Conservation (phyloP, 2,113 vertebrate species). For the Channa argus region DNA sequence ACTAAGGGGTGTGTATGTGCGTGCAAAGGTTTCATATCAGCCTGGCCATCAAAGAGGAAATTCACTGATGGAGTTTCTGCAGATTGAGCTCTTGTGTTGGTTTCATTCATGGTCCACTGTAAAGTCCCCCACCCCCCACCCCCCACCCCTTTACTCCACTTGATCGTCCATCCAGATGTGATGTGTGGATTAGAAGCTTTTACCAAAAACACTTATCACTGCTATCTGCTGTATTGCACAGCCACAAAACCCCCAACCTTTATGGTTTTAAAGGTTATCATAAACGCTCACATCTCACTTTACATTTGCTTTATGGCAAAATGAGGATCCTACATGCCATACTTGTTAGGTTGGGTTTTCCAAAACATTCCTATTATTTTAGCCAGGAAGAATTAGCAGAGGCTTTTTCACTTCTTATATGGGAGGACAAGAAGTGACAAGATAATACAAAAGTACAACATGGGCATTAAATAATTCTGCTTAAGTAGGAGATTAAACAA, state of each 20-base stretch:
- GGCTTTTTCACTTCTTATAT: no score
- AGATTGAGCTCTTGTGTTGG: slow-evolving; percentile 48
- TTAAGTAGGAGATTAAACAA: no score
- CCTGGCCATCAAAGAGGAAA: slow-evolving; percentile 37
- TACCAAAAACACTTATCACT: slow-evolving; percentile 50
- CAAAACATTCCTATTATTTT: no score
- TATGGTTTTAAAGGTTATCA: slow-evolving; percentile 28
- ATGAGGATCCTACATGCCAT: background rate
- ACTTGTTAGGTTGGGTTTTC: background rate
- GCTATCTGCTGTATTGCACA: slow-evolving; percentile 26
- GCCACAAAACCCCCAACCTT: slow-evolving; percentile 26
- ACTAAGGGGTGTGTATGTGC: slow-evolving; percentile 3
- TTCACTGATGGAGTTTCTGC: slow-evolving; percentile 47
- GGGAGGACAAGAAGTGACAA: no score
- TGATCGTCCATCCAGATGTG: slow-evolving; percentile 72
- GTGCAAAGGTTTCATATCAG: slow-evolving; percentile 36
- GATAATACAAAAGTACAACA: no score
- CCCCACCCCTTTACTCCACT: slow-evolving; percentile 44
- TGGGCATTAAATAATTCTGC: no score
- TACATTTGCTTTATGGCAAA: background rate
- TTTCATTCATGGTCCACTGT: slow-evolving; percentile 57
- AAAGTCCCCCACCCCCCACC: slow-evolving; percentile 33
- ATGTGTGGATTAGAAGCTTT: slow-evolving; percentile 76
- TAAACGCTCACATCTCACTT: slow-evolving; percentile 15
- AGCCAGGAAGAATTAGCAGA: no score